These are phyloP conservation scores for Montipora capitata DNA, from an alignment of 92 coral and sea anemone species.

Conservation along the genomic window DNA sequence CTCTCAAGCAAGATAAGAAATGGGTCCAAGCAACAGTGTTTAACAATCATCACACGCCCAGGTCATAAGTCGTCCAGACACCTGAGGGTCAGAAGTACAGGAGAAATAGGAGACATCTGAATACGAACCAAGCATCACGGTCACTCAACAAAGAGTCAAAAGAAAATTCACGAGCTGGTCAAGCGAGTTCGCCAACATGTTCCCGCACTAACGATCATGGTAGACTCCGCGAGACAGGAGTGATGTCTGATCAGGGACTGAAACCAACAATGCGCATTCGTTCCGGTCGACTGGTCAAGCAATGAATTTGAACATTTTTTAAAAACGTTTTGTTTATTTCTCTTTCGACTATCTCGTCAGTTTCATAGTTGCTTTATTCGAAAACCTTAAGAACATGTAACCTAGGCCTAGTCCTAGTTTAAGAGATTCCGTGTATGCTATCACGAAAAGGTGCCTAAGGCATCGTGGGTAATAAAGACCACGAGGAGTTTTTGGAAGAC, in stretches of 20 bases:
- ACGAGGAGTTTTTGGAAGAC: too few relatives aligned
- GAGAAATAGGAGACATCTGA: neutral
- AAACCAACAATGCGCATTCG: neutral
- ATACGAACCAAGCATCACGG: neutral
- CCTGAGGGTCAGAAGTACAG: neutral
- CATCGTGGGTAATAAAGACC: too few relatives aligned
- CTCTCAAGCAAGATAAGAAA: slow-evolving; percentile 60
- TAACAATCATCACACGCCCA: too few relatives aligned
- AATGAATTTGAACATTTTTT: neutral
- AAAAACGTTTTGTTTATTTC: neutral
- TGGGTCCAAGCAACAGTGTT: slow-evolving; percentile 47
- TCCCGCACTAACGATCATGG: neutral
- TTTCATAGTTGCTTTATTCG: neutral
- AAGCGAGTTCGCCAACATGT: too few relatives aligned
- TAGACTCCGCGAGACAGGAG: neutral
- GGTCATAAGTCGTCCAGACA: slow-evolving; percentile 13
- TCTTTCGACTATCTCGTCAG: neutral
- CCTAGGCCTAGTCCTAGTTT: neutral
- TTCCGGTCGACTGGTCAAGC: slow-evolving; percentile 1
- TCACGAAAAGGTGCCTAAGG: too few relatives aligned
- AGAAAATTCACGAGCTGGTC: too few relatives aligned
- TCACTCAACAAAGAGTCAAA: too few relatives aligned
- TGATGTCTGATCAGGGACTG: neutral
- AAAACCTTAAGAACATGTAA: neutral
- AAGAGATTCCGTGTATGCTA: too few relatives aligned